phyloP scores from a whole-genome alignment of 2,113 vertebrate species.

The Cyanocitta stelleri region DNA sequence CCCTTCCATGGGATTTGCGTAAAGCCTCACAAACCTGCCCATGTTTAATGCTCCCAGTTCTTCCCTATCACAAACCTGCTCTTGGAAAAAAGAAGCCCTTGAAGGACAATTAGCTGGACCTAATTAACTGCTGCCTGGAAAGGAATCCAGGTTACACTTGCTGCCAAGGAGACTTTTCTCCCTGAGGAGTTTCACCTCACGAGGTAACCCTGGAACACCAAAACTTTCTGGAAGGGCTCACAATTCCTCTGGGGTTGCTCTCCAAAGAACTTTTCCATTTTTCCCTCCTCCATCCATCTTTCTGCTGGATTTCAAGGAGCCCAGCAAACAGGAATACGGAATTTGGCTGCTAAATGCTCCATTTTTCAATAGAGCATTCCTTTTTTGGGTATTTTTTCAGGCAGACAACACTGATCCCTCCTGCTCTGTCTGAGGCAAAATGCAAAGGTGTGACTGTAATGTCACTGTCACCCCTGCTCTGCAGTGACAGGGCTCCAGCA shows the following conservation, averaged over 20 bases:
- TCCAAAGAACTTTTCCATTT: neutral
- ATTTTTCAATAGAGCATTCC: neutral
- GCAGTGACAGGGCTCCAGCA: neutral
- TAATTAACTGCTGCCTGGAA: slow-evolving; percentile 41
- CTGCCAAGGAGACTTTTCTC: neutral
- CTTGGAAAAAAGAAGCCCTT: neutral
- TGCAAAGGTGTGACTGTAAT: neutral
- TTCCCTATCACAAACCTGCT: neutral
- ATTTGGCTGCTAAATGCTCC: neutral
- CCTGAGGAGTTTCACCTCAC: neutral
- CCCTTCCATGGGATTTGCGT: neutral
- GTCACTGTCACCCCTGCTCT: neutral
- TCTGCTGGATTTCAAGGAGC: neutral
- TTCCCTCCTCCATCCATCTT: neutral
- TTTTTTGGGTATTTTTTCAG: neutral
- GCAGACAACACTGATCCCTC: neutral
- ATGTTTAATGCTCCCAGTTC: accelerated
- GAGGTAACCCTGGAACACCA: neutral
- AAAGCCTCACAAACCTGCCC: neutral
- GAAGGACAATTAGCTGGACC: slow-evolving; percentile 31
- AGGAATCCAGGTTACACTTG: neutral
- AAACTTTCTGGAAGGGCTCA: neutral
- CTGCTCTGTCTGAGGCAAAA: neutral
- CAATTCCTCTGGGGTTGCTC: neutral
- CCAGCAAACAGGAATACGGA: neutral